phyloP scores from a whole-genome alignment of 2,888 invertebrate genomes.

The Lasioglossum oenotherae region DNA sequence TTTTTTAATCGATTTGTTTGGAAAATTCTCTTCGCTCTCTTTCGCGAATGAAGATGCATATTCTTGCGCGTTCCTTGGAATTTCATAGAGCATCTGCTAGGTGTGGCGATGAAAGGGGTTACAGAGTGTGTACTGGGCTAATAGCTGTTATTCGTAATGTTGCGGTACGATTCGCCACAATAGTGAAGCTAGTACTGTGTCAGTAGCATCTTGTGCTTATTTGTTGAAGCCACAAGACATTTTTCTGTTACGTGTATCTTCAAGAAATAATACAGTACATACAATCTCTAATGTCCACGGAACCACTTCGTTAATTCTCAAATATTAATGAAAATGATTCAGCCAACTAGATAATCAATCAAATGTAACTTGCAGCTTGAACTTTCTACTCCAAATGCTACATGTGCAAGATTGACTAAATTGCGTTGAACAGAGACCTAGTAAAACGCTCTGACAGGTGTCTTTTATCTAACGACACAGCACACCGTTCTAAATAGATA shows the following conservation, averaged over 20 bases:
- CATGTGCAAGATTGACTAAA: background rate
- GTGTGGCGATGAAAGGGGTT: too few relatives aligned
- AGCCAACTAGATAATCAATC: background rate
- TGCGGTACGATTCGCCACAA: background rate
- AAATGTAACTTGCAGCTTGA: background rate
- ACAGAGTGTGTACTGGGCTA: background rate
- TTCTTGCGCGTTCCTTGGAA: background rate
- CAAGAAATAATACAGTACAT: background rate
- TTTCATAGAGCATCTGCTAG: background rate
- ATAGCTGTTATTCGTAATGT: background rate
- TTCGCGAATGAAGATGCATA: background rate
- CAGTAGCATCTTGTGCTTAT: background rate
- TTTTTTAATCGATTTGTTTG: background rate
- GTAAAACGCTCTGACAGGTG: conserved; percentile 2
- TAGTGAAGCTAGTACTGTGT: background rate
- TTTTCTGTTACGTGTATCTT: background rate
- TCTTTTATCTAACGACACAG: conserved; percentile 1
- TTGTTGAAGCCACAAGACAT: too few relatives aligned
- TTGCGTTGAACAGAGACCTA: background rate
- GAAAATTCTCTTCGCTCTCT: background rate
- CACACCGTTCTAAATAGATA: background rate
- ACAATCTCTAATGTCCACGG: background rate
- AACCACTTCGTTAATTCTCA: background rate
- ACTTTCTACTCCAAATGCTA: background rate
- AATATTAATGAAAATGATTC: background rate